Evolutionary conservation across 1,140 invertebrate species (phyloP).

Genomic region (Hyles euphorbiae): DNA sequence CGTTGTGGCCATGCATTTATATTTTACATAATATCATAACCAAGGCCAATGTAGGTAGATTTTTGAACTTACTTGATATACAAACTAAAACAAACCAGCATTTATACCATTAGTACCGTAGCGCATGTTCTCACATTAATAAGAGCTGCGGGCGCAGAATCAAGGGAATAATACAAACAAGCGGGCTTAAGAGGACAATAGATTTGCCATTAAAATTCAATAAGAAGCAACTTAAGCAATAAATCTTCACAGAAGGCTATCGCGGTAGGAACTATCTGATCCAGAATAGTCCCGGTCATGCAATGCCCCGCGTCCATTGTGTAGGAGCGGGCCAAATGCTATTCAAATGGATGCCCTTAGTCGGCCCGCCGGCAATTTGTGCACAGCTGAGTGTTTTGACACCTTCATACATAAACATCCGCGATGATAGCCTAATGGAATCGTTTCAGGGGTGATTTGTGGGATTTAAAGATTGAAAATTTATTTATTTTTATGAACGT

Average conservation of each 20-base stretch:
- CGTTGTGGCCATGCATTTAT: too few species aligned
- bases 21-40: too few species aligned
- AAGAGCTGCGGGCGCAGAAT: background rate
- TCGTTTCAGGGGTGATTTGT: too few species aligned
- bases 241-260: conserved; percentile 70
- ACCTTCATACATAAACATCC: conserved; percentile 67
- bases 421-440: background rate
- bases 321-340: conserved; percentile 31
- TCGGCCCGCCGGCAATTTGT: conserved; percentile 50
- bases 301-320: conserved; percentile 39
- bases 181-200: conserved; percentile 39
- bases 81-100: too few species aligned
- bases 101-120: background rate
- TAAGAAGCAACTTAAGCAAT: conserved; percentile 49
- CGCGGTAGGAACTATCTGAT: conserved; percentile 57
- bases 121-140: background rate
- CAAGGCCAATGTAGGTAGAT: too few species aligned
- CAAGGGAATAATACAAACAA: conserved; percentile 14
- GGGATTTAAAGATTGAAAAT: too few species aligned
- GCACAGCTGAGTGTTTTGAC: conserved; percentile 55
- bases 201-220: conserved; percentile 67
- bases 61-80: too few species aligned
- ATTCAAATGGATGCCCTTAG: conserved; percentile 61
- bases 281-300: conserved; percentile 28
- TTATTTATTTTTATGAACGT: too few species aligned